Base-by-base conservation (phyloP, 2,888 invertebrate species). In the Aelia acuminata region DNA sequence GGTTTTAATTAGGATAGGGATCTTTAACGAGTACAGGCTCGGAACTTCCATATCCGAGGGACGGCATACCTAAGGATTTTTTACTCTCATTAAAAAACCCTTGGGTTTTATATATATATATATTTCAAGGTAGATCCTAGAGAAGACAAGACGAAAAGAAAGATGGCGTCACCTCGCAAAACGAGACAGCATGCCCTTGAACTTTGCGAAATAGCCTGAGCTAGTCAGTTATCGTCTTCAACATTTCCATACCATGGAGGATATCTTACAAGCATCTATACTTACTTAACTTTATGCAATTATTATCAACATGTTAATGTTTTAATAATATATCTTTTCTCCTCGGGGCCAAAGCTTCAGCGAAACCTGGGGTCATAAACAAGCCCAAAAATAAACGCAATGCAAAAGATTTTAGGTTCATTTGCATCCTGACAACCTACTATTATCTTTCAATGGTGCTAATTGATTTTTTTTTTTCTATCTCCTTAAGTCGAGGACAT, bases 81-180 rank as follows among this genome's bases (percentile, higher is more conserved):
- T n/a, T n/a, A n/a, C n/a, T n/a, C n/a, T n/a, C n/a, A n/a, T n/a
- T n/a, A n/a, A n/a, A n/a, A n/a, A n/a, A n/a, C n/a, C n/a, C n/a
- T n/a, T n/a, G n/a, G n/a, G n/a, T n/a, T n/a, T n/a, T n/a, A n/a
- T n/a, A n/a, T n/a, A n/a, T n/a, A n/a, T n/a, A n/a, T n/a, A n/a
- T n/a, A n/a, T n/a, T n/a, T n/a, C 22, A 7, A 75, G n/a, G n/a
- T 80, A 80, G 80, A 80, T 80, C n/a, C 80, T 80, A 80, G 80
- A 75, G 39, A 20, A 80, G 35, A n/a, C 11, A 80, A n/a, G 80
- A 13, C 43, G 43, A 80, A 70, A 70, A 20, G 1, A 22, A 3
- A 0, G 80, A 80, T 80, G 80, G 80, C 80, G 80, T 80, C 80
- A 80, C 43, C 15, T 43, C 80, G 39, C 43, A 22, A 80, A 80